Conservation (phyloP, 2,797 vertebrate species). For the Crocidura indochinensis region DNA sequence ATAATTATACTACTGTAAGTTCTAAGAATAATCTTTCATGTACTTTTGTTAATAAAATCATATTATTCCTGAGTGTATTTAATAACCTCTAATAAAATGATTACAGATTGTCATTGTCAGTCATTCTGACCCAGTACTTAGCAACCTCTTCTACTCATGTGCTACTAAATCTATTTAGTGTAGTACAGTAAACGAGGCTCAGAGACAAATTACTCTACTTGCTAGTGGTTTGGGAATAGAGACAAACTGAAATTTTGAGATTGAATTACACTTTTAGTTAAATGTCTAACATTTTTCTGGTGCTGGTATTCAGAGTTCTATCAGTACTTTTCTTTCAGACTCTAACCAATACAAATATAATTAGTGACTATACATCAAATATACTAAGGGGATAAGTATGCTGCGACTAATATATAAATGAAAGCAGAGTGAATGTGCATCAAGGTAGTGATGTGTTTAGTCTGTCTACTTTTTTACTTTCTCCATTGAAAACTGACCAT, state of each 20-base stretch:
- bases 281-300: slow-evolving; percentile 44
- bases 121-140: slow-evolving; percentile 15
- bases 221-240: background rate
- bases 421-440: background rate
- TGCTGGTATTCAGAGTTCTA: background rate
- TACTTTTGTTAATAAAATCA: background rate
- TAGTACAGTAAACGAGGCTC: background rate
- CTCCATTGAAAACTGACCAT: slow-evolving; percentile 57
- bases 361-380: background rate
- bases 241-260: slow-evolving; percentile 17
- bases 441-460: slow-evolving; percentile 13
- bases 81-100: slow-evolving; percentile 19
- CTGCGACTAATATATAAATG: background rate
- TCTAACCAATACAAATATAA: slow-evolving; percentile 33
- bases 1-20: slow-evolving; percentile 4
- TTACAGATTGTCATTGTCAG: slow-evolving; percentile 13
- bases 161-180: background rate
- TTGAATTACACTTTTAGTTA: slow-evolving; percentile 26
- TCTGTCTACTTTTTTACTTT: slow-evolving; percentile 11
- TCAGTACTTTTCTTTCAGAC: slow-evolving; percentile 6
- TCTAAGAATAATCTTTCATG: slow-evolving; percentile 11
- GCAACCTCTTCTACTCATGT: background rate
- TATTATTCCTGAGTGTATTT: slow-evolving; percentile 47
- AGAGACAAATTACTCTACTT: slow-evolving; percentile 12
- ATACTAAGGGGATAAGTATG: background rate